These are phyloP conservation scores for Drosophila nebulosa DNA, from an alignment of 1,140 invertebrate genomes.

Conservation along the genomic window DNA sequence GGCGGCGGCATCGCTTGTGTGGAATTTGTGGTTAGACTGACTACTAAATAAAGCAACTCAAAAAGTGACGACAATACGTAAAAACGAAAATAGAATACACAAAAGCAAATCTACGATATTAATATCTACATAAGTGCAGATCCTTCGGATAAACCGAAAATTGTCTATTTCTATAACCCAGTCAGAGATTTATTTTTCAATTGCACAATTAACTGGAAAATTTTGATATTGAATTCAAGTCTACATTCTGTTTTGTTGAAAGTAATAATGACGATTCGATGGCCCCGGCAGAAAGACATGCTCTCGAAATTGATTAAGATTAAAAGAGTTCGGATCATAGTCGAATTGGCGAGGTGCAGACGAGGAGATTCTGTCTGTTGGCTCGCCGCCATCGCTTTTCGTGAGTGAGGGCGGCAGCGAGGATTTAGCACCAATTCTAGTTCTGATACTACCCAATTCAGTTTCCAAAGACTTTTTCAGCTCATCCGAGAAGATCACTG, in stretches of 20 bases:
- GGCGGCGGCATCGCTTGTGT: not conserved
- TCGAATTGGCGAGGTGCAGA: not conserved
- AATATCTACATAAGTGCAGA: constrained; percentile 18
- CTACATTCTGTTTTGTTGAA: constrained; percentile 1
- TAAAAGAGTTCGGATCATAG: constrained; percentile 43
- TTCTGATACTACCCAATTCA: no score
- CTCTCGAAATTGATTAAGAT: constrained; percentile 29
- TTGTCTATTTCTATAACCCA: not conserved
- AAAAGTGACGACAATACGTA: constrained; percentile 30
- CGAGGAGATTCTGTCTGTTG: no score
- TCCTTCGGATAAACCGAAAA: constrained; percentile 23
- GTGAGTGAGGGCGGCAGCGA: not conserved
- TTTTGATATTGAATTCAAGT: not conserved
- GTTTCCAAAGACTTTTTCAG: no score
- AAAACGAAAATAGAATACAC: not conserved
- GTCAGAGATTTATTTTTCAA: constrained; percentile 23
- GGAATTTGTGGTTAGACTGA: constrained; percentile 10
- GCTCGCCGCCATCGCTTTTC: not conserved
- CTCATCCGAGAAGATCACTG: not conserved
- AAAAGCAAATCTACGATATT: constrained; percentile 1
- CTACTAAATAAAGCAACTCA: constrained; percentile 15
- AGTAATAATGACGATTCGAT: constrained; percentile 36
- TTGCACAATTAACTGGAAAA: not conserved
- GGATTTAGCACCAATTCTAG: no score
- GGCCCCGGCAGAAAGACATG: constrained; percentile 33